Base-by-base conservation (phyloP, 2,888 invertebrate species). In the Spisula solida region DNA sequence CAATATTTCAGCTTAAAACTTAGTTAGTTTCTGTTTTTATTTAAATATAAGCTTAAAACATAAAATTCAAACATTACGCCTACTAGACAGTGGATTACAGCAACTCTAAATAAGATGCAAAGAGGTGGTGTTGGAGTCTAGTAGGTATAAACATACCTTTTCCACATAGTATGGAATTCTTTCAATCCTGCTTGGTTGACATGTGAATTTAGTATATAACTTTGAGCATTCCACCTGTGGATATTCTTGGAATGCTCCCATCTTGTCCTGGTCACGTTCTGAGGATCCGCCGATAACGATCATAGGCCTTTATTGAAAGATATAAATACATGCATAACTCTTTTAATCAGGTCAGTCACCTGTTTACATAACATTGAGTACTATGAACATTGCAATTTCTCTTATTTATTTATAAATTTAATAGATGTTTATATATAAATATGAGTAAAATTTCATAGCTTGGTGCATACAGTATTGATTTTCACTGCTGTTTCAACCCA, bases 241-340 rank as follows among this genome's bases (percentile, higher is more conserved):
- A 97, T 98, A 99, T 97, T 99, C 99, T 97, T 99, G 99, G 97
- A 99, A 99, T 1, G 99, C 99, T 34, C 99, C 99, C 94, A 99
- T 98, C 14, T 98, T 98, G 97, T 99, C 99, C 96, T 99, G 99
- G 96, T 99, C 98, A 95, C 98, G 97, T 25, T 98, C 98, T 94
- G 98, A 98, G 0, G 99, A 98, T 0, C 99, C 99, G 29, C 98
- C 99, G 92, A 99, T 98, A 5, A 99, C 98, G 66, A 99, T 95
- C 81, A 99, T 97, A 0, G 99, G 99, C 98, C 98, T 98, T 90
- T 4, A 18, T 20, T 70, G 16, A 20, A 78, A 75, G 34, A 79
- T 18, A 34, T 18, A 79, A 0, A 79, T 18, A 8, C 0, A 79
- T 1, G 14, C n/a, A 70, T 29, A 8, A 70, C 70, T 29, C n/a